A percentile compares a stretch with the other conserved stretches of the same genome.
Evolutionary conservation across 2,888 invertebrate genomes (phyloP).

Genomic region (Cosmia trapezina): DNA sequence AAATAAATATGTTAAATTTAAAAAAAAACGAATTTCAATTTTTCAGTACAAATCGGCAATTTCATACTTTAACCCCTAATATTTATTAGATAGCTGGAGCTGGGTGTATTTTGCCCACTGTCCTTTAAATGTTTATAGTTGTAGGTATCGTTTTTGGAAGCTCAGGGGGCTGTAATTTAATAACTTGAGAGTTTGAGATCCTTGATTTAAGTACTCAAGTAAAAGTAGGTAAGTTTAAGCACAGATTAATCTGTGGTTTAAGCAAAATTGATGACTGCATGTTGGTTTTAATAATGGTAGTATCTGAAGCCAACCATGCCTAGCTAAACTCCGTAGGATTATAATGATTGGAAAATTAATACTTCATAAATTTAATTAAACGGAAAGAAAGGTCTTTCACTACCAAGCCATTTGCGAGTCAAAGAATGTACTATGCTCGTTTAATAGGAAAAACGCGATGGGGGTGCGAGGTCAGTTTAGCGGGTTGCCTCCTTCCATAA

Average conservation of each 20-base stretch:
- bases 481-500: constrained; percentile 87
- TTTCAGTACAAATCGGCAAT: too few relatives aligned
- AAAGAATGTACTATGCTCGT: constrained; percentile 84
- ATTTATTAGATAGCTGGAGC: too few relatives aligned
- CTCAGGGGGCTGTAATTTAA: not conserved
- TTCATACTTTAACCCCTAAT: too few relatives aligned
- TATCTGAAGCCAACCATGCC: not conserved
- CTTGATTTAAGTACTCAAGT: not conserved
- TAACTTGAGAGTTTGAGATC: not conserved
- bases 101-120: too few relatives aligned
- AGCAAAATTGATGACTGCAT: not conserved
- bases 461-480: constrained; percentile 90
- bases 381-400: constrained; percentile 71
- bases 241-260: too few relatives aligned
- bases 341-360: constrained; percentile 50
- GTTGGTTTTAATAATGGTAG: constrained; percentile 10
- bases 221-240: too few relatives aligned
- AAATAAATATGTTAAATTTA: too few relatives aligned
- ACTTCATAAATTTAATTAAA: constrained; percentile 64
- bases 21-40: too few relatives aligned
- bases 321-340: constrained; percentile 10
- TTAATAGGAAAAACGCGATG: constrained; percentile 90
- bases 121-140: not conserved
- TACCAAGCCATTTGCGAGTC: constrained; percentile 81
- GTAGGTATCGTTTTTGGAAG: not conserved